Conservation (phyloP, 2,113 vertebrate species). For the Dipodomys merriami region DNA sequence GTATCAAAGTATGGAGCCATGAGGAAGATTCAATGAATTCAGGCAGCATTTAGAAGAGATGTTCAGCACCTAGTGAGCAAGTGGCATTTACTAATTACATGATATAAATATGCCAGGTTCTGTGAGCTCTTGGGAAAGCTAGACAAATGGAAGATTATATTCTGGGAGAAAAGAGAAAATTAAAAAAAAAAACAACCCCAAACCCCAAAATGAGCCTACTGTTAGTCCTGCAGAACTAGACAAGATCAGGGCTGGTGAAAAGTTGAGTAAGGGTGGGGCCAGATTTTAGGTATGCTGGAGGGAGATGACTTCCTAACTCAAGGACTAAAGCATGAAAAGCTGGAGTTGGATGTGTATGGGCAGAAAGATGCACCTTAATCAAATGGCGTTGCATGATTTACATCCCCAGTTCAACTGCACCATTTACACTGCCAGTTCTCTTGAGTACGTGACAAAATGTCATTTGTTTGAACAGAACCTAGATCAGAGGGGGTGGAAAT, state of each 20-base stretch:
- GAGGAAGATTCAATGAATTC: no score
- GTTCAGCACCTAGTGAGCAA: background rate
- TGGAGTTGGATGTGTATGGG: no score
- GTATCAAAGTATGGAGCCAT: background rate
- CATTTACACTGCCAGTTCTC: background rate
- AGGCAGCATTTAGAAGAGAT: background rate
- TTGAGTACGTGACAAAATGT: background rate
- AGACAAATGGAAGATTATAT: background rate
- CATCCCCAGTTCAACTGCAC: background rate
- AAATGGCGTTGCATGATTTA: background rate
- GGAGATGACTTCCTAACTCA: background rate
- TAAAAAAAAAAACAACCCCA: background rate
- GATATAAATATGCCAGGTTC: background rate
- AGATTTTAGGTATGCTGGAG: background rate
- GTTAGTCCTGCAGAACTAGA: background rate
- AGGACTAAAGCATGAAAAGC: background rate
- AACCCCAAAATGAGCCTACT: background rate
- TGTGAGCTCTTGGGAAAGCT: background rate
- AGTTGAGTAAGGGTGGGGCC: no score
- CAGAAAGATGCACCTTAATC: background rate
- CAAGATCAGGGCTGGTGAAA: background rate
- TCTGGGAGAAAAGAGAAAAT: background rate
- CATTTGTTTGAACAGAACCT: background rate
- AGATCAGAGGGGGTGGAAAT: background rate
- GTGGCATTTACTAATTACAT: background rate